Conservation (phyloP, 1,140 invertebrate genomes). For the Sesamia nonagrioides region DNA sequence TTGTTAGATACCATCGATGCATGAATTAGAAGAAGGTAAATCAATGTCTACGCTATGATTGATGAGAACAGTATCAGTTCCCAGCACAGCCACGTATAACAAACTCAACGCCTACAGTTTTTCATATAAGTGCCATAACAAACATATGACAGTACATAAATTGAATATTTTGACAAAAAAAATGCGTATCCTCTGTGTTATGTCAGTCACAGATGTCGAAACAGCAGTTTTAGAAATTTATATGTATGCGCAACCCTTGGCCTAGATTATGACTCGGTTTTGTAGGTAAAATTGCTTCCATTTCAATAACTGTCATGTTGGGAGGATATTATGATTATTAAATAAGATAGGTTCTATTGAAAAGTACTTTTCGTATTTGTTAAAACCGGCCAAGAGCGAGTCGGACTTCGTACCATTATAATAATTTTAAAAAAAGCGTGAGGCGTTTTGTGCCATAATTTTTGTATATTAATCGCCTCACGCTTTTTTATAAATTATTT, state of each 20-base stretch:
- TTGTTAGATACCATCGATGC: no score
- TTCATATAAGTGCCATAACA: slow-evolving; percentile 18
- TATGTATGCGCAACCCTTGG: slow-evolving; percentile 9
- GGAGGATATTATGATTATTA: not conserved
- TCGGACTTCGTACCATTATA: no score
- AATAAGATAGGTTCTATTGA: no score
- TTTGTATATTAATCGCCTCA: no score
- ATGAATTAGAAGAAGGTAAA: no score
- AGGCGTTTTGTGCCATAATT: no score
- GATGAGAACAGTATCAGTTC: not conserved
- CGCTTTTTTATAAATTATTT: no score
- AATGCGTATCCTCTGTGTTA: slow-evolving; percentile 24
- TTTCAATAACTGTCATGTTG: not conserved
- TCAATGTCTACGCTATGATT: no score
- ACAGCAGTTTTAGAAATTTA: slow-evolving; percentile 37
- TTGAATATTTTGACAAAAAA: slow-evolving; percentile 39
- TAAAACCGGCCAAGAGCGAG: no score
- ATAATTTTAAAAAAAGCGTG: no score
- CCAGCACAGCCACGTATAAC: not conserved
- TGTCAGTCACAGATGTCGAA: slow-evolving; percentile 37
- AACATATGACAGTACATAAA: slow-evolving; percentile 33
- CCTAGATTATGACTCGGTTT: slow-evolving; percentile 12
- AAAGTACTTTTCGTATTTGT: no score
- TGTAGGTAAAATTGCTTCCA: not conserved
- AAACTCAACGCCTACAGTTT: not conserved